Conservation (phyloP, 2,113 vertebrate genomes). For the Hiodon tergisus region DNA sequence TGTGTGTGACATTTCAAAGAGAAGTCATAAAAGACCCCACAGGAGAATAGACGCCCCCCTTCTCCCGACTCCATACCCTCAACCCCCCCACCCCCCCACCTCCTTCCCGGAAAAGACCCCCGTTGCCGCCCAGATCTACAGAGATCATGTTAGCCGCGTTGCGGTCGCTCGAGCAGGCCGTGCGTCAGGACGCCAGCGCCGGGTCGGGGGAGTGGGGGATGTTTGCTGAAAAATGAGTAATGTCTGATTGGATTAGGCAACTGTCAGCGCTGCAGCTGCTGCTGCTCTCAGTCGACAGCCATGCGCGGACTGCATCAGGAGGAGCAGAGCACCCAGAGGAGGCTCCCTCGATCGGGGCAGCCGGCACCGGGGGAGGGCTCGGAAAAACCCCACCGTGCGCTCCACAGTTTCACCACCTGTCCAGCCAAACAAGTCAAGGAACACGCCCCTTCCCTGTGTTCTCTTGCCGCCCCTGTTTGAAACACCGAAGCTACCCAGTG, state of each 20-base stretch:
- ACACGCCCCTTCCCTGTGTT: too few species aligned
- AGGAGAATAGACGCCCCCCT: too few species aligned
- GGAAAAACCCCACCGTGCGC: neutral
- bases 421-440: too few species aligned
- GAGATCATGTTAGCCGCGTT: neutral
- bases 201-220: constrained; percentile 30
- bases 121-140: neutral
- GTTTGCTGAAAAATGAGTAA: constrained; percentile 39
- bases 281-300: constrained; percentile 5
- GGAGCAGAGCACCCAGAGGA: neutral
- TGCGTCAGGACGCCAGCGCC: constrained; percentile 30
- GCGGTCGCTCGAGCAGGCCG: constrained; percentile 27
- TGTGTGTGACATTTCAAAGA: too few species aligned
- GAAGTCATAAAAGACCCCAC: too few species aligned
- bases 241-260: constrained; percentile 39
- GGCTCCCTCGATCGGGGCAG: neutral
- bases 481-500: neutral
- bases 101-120: neutral
- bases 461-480: neutral
- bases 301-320: neutral
- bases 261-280: constrained; percentile 29
- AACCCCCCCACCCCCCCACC: neutral
- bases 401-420: too few species aligned
- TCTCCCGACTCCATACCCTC: too few species aligned
- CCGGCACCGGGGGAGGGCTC: neutral